Conservation (phyloP, 2,888 invertebrate species). For the Onthophagus sagittarius region DNA sequence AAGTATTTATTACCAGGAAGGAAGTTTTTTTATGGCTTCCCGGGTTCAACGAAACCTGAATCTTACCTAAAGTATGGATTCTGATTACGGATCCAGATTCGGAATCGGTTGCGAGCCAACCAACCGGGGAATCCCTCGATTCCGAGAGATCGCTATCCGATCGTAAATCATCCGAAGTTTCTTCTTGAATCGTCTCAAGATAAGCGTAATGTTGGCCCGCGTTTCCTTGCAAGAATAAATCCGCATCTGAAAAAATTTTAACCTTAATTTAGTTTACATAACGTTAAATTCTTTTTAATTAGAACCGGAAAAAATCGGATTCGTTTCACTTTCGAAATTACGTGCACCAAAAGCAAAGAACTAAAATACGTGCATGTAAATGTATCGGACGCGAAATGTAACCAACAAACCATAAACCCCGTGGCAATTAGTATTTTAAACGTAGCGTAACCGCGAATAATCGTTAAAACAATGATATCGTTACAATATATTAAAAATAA, state of each 20-base stretch:
- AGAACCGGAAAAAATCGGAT: not conserved
- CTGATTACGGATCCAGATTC: slow-evolving; percentile 80
- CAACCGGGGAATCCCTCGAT: slow-evolving; percentile 41
- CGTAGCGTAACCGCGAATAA: not conserved
- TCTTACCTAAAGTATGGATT: slow-evolving; percentile 52
- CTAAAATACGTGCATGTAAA: too few relatives aligned
- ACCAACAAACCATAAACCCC: too few relatives aligned
- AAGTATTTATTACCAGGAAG: not conserved
- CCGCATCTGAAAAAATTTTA: slow-evolving; percentile 46
- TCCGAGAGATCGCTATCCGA: slow-evolving; percentile 65
- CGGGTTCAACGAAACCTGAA: not conserved
- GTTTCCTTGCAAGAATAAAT: slow-evolving; percentile 45
- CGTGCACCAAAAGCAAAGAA: not conserved
- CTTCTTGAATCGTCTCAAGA: slow-evolving; percentile 84
- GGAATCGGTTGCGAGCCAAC: slow-evolving; percentile 62
- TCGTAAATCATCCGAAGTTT: slow-evolving; percentile 80
- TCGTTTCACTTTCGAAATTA: not conserved
- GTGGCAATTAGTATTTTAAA: not conserved
- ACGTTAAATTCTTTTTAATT: not conserved
- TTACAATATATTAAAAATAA: not conserved
- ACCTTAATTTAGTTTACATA: not conserved
- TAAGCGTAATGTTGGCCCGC: slow-evolving; percentile 60
- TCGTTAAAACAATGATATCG: not conserved
- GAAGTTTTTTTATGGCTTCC: not conserved
- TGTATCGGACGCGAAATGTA: too few relatives aligned